Percentiles rank a stretch among this genome's conserved stretches.
Conservation (phyloP, 1,140 invertebrate species). For the Aporrectodea caliginosa region DNA sequence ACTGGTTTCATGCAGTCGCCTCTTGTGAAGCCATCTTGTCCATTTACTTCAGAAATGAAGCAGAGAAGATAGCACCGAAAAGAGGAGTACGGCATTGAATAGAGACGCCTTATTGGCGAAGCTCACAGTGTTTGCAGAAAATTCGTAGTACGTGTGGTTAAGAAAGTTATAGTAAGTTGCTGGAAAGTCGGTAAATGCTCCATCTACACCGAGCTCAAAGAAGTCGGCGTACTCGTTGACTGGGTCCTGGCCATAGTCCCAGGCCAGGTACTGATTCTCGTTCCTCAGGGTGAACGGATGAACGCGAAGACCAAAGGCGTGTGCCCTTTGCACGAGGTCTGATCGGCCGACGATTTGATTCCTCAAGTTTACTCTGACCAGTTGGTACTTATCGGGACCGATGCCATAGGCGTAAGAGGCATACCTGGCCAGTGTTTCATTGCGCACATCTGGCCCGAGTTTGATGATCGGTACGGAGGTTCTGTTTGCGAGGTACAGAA, state of each 20-base stretch:
- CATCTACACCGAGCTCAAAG: constrained; percentile 24
- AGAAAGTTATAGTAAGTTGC: constrained; percentile 20
- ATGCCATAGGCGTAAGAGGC: constrained; percentile 12
- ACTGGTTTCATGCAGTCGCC: too few species aligned
- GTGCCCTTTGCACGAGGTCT: constrained; percentile 12
- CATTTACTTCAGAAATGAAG: too few species aligned
- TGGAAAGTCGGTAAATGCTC: constrained; percentile 30
- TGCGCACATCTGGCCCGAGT: background rate
- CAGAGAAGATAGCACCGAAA: too few species aligned
- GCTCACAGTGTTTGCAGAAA: too few species aligned
- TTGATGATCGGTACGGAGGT: constrained; percentile 15
- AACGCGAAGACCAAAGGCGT: constrained; percentile 7
- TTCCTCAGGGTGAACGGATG: constrained; percentile 31
- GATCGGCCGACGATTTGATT: constrained; percentile 2
- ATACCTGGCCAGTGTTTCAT: background rate
- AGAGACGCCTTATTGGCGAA: too few species aligned
- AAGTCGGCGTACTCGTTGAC: constrained; percentile 24
- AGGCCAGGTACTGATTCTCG: constrained; percentile 25
- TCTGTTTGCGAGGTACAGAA: constrained; percentile 1
- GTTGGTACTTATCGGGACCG: constrained; percentile 13
- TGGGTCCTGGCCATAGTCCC: constrained; percentile 33
- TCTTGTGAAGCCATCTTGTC: too few species aligned
- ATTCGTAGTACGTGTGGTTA: constrained; percentile 25
- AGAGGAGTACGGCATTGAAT: too few species aligned
- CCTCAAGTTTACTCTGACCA: background rate